Percentiles rank a stretch among this genome's conserved stretches.
These are phyloP conservation scores for Patella caerulea DNA, from an alignment of 2,888 invertebrate genomes.

Conservation along the genomic window DNA sequence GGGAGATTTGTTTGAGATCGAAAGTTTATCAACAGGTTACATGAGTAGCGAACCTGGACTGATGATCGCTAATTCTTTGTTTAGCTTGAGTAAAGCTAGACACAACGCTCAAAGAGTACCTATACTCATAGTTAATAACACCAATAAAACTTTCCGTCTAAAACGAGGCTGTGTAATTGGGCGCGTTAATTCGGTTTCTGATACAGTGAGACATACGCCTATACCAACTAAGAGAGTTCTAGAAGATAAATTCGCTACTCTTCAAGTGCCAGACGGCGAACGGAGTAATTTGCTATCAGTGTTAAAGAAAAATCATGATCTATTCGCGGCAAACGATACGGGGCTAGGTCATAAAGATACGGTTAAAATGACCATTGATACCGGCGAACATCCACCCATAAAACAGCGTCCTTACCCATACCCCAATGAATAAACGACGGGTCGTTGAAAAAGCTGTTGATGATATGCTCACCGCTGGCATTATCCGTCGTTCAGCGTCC, in stretches of 20 bases:
- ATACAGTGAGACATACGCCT: neutral
- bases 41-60: neutral
- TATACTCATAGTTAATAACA: neutral
- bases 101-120: neutral
- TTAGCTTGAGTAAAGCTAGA: neutral
- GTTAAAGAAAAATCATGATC: neutral
- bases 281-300: neutral
- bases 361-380: constrained; percentile 20
- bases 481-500: constrained; percentile 29
- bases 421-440: constrained; percentile 30
- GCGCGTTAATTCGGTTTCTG: no score
- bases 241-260: neutral
- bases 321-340: constrained; percentile 32
- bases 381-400: constrained; percentile 27
- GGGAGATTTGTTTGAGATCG: no score
- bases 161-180: constrained; percentile 11
- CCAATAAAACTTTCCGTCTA: constrained; percentile 1
- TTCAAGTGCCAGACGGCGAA: neutral
- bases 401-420: constrained; percentile 31
- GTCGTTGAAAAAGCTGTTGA: constrained; percentile 34
- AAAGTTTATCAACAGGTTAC: neutral
- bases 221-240: neutral
- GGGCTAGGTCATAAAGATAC: constrained; percentile 31
- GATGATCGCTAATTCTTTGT: neutral
- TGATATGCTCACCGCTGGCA: constrained; percentile 31